These are phyloP conservation scores for Hydractinia echinata DNA, from an alignment of 30 jellyfish, hydroid and myxozoan species.

Conservation along the genomic window DNA sequence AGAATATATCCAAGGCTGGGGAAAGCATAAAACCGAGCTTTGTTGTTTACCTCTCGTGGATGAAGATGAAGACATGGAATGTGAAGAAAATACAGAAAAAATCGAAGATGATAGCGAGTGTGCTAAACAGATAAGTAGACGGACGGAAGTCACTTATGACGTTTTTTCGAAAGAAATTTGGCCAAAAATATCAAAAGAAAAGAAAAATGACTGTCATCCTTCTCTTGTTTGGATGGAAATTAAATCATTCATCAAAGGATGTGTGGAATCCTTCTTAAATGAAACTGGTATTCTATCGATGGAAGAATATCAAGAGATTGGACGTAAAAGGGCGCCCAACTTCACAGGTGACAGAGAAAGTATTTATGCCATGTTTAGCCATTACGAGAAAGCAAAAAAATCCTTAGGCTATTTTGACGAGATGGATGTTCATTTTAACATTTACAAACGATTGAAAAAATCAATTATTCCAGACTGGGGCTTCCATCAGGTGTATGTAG, in stretches of 20 bases:
- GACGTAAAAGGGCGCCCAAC: constrained; percentile 72
- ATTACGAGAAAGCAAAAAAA: constrained; percentile 42
- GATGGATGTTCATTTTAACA: constrained; percentile 47
- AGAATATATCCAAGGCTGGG: constrained; percentile 71
- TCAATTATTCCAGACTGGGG: constrained; percentile 46
- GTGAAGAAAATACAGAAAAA: constrained; percentile 17
- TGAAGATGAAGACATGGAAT: constrained; percentile 30
- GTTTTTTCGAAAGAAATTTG: constrained; percentile 58
- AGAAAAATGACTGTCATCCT: constrained; percentile 55
- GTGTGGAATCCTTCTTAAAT: constrained; percentile 45
- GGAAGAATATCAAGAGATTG: constrained; percentile 57
- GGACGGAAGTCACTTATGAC: constrained; percentile 56
- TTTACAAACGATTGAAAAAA: constrained; percentile 51
- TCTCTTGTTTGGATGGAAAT: constrained; percentile 85
- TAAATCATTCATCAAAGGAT: constrained; percentile 82
- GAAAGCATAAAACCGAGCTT: constrained; percentile 45
- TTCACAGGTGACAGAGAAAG: constrained; percentile 68
- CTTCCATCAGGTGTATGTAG: constrained; percentile 71
- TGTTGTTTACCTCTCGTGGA: constrained; percentile 48
- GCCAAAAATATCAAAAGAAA: constrained; percentile 52
- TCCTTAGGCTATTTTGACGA: constrained; percentile 49
- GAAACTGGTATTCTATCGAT: constrained; percentile 41
- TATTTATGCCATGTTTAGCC: constrained; percentile 44
- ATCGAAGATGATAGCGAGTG: constrained; percentile 5
- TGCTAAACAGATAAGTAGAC: not conserved